Evolutionary conservation across 2,888 invertebrate genomes (phyloP).

Genomic region (Oligia latruncula): DNA sequence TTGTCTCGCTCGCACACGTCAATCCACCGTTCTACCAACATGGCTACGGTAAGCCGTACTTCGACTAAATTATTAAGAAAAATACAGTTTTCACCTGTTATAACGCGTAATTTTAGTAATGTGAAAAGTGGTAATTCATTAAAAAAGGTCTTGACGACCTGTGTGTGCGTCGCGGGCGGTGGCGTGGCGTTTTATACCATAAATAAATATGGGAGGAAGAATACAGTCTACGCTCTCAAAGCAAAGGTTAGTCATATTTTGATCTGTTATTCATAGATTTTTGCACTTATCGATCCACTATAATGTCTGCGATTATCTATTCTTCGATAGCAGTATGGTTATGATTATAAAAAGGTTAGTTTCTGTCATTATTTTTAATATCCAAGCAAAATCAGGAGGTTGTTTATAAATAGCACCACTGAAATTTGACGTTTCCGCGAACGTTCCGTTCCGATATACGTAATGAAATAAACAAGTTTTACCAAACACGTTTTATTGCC

Average conservation of each 20-base stretch:
- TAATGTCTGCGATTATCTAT: background rate
- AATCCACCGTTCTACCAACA: conserved; percentile 87
- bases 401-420: conserved; percentile 80
- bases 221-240: conserved; percentile 87
- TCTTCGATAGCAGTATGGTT: background rate
- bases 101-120: conserved; percentile 80
- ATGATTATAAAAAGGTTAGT: conserved; percentile 35
- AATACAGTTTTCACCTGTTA: conserved; percentile 78
- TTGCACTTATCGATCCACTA: conserved; percentile 27
- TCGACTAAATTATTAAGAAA: conserved; percentile 85
- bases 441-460: conserved; percentile 70
- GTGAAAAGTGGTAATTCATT: conserved; percentile 76
- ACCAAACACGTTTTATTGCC: conserved; percentile 1
- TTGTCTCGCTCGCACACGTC: conserved; percentile 76
- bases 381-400: conserved; percentile 69
- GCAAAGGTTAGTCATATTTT: conserved; percentile 82
- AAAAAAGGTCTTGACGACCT: conserved; percentile 80
- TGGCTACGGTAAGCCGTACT: conserved; percentile 87
- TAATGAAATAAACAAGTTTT: conserved; percentile 10
- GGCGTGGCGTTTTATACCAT: conserved; percentile 82
- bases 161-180: conserved; percentile 85
- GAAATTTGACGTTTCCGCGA: conserved; percentile 72
- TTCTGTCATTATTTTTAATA: conserved; percentile 71
- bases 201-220: conserved; percentile 79
- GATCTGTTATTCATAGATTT: conserved; percentile 45